Percentiles rank a stretch among this genome's conserved stretches.
These are phyloP conservation scores for Agrilus biguttatus DNA, from an alignment of 2,888 invertebrate genomes.

Conservation along the genomic window DNA sequence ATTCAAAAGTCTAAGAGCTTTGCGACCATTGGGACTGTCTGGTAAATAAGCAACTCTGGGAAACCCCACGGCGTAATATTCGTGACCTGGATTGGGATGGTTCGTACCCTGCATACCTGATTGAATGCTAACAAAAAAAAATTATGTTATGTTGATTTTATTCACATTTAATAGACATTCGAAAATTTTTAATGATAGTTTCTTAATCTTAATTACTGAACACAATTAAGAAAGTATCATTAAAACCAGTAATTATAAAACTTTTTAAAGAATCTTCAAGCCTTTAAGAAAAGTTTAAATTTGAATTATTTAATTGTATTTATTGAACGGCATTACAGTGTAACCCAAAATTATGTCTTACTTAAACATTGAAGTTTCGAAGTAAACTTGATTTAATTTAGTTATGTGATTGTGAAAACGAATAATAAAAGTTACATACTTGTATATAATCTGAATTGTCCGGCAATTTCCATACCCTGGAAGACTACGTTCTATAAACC, in stretches of 20 bases:
- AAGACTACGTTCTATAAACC: constrained; percentile 49
- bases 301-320: too few species aligned
- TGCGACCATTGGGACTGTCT: constrained; percentile 65
- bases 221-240: background rate
- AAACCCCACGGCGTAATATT: constrained; percentile 82
- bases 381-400: too few species aligned
- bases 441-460: constrained; percentile 73
- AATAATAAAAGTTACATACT: constrained; percentile 35
- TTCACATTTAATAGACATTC: background rate
- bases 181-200: background rate
- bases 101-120: constrained; percentile 69
- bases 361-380: too few species aligned
- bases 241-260: too few species aligned
- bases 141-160: background rate
- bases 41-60: constrained; percentile 73
- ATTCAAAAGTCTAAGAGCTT: constrained; percentile 59
- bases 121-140: constrained; percentile 48
- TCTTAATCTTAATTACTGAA: background rate
- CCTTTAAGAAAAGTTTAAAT: too few species aligned
- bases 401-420: background rate
- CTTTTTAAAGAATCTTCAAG: too few species aligned
- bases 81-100: constrained; percentile 69
- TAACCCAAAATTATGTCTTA: background rate
- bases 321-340: background rate
- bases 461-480: constrained; percentile 53